These are phyloP conservation scores for Heliconius hewitsoni DNA, from an alignment of 1,140 invertebrate species.

Conservation along the genomic window DNA sequence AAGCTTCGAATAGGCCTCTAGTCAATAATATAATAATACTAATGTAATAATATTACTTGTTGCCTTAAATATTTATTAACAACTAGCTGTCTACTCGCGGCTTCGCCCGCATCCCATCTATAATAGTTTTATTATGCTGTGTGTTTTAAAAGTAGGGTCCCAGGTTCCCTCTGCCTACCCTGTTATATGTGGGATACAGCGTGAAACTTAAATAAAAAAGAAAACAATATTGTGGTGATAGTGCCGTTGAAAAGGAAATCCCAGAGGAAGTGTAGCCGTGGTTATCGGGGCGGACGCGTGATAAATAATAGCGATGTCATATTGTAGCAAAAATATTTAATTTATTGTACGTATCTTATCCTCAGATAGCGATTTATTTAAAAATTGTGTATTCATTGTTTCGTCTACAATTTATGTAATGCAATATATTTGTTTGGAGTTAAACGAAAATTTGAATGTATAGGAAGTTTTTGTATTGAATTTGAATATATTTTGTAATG, in stretches of 20 bases:
- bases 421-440: conserved; percentile 7
- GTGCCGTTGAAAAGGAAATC: conserved; percentile 28
- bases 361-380: conserved; percentile 32
- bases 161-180: too few relatives aligned
- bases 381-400: conserved; percentile 19
- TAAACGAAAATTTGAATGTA: conserved; percentile 5
- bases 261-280: conserved; percentile 43
- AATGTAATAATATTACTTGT: too few relatives aligned
- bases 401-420: conserved; percentile 4
- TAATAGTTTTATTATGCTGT: too few relatives aligned
- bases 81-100: too few relatives aligned
- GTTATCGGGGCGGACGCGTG: conserved; percentile 47
- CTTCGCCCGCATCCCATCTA: too few relatives aligned
- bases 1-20: too few relatives aligned
- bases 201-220: too few relatives aligned
- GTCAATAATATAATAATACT: too few relatives aligned
- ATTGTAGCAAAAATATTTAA: conserved; percentile 47
- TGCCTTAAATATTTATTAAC: too few relatives aligned
- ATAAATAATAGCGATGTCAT: conserved; percentile 44
- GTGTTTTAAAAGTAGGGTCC: too few relatives aligned
- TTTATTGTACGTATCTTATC: conserved; percentile 45
- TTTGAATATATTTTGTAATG: not conserved
- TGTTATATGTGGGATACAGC: too few relatives aligned
- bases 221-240: conserved; percentile 1
- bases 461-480: not conserved